Base-by-base conservation (phyloP, 2,113 vertebrate genomes). In the Tragelaphus imberbis region DNA sequence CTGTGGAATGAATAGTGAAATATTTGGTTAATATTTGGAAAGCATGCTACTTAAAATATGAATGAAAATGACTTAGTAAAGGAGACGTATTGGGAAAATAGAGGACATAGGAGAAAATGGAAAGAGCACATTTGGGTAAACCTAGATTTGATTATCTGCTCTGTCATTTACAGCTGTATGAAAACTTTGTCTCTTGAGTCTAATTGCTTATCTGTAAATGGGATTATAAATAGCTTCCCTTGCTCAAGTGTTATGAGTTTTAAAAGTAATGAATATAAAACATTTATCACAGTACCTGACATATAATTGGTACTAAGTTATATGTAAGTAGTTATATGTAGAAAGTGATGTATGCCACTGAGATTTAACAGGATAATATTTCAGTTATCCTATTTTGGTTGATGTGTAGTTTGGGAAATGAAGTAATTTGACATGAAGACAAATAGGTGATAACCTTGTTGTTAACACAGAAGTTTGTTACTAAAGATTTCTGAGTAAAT, bases 401-500 rank as follows among this genome's bases (percentile, higher is more conserved):
- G 23, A 58, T 65, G 36, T 89, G 27, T 95, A 75, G 28, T 85
- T 68, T 94, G 75, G 25, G 63, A 96, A 96, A 82, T 85, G 3
- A 94, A 96, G 47, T 81, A 25, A 93, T 88, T 91, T 96, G 58
- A 4, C 59, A 27, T 96, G 28, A 95, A 84, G 40, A 95, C 10
- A 7, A 92, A 9, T 92, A 36, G 80, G 2, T 44, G 23, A 77
- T 88, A 90, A 81, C 13, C 30, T 96, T 90, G 53, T 75, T 97
- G 96, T 93, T 88, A 90, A 81, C 84, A 90, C n/a, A 97, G 90
- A 89, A 85, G 44, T 97, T 94, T 63, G 17, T 86, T 79, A 44
- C 40, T 63, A 81, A 92, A 86, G n/a, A 93, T 81, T 94, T 88
- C 12, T 85, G 28, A 86, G 75, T 90, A 87, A 90, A 71, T 81